These are phyloP conservation scores for Allygus modestus DNA, from an alignment of 2,888 invertebrate species.

Conservation along the genomic window DNA sequence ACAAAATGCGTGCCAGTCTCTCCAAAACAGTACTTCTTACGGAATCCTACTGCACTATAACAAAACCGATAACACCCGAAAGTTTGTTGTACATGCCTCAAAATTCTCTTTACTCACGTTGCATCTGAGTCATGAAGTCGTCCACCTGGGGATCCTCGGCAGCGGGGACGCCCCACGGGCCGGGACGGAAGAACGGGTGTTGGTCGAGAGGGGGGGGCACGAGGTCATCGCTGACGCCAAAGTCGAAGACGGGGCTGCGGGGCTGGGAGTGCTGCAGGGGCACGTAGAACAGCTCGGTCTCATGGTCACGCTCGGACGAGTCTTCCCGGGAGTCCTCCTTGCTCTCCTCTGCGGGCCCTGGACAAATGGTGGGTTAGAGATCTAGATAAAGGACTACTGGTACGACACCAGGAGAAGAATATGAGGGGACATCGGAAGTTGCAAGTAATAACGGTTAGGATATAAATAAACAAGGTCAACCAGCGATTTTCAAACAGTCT, in stretches of 20 bases:
- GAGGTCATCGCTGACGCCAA: conserved; percentile 21
- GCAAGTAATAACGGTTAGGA: too few relatives aligned
- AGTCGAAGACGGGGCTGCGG: not conserved
- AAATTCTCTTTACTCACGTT: conserved; percentile 53
- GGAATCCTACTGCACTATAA: too few relatives aligned
- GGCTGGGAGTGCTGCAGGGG: not conserved
- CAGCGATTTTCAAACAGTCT: too few relatives aligned
- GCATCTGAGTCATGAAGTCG: conserved; percentile 56
- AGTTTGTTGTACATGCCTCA: too few relatives aligned
- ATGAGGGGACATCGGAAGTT: too few relatives aligned
- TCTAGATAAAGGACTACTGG: not conserved
- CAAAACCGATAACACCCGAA: too few relatives aligned
- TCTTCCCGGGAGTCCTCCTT: not conserved
- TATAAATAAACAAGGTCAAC: too few relatives aligned
- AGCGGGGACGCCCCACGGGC: conserved; percentile 33
- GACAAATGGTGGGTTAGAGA: not conserved
- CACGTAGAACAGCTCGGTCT: not conserved
- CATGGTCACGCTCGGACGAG: not conserved
- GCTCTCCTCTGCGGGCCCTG: not conserved
- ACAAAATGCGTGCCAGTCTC: too few relatives aligned
- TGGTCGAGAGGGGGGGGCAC: conserved; percentile 35
- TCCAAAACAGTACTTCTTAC: too few relatives aligned
- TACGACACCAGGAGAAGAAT: not conserved
- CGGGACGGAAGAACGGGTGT: conserved; percentile 48
- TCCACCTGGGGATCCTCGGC: not conserved